Evolutionary conservation across 92 coral and sea anemone species (phyloP).

Genomic region (Paragorgia papillata): DNA sequence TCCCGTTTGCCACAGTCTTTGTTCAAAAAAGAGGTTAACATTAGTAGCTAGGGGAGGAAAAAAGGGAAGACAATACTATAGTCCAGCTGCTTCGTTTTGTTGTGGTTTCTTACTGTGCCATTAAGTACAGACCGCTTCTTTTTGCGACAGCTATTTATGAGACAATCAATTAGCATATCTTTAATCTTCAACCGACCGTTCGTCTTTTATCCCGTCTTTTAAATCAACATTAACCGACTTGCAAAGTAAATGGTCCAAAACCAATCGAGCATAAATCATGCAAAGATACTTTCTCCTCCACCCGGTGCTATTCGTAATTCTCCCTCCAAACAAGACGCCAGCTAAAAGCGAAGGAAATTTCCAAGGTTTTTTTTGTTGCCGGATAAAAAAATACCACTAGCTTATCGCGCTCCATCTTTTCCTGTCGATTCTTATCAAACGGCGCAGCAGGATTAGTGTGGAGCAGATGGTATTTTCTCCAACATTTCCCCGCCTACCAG

Average conservation of each 20-base stretch:
- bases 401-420: conserved; percentile 29
- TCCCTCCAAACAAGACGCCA: no score
- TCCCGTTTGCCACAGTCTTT: no score
- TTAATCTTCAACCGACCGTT: conserved; percentile 19
- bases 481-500: conserved; percentile 36
- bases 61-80: no score
- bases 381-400: neutral
- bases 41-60: neutral
- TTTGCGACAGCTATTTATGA: conserved; percentile 21
- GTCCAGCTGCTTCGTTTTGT: conserved; percentile 29
- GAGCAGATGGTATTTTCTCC: conserved; percentile 32
- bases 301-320: no score
- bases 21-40: neutral
- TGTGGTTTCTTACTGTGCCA: conserved; percentile 3
- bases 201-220: neutral
- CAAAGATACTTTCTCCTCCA: no score
- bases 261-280: no score
- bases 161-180: conserved; percentile 28
- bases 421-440: conserved; percentile 42
- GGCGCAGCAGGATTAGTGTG: conserved; percentile 31
- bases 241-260: neutral
- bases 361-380: neutral
- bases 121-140: conserved; percentile 7
- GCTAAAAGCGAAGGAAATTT: no score
- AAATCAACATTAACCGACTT: neutral